Evolutionary conservation across 2,888 invertebrate genomes (phyloP).

Genomic region (Synanthedon formicaeformis): DNA sequence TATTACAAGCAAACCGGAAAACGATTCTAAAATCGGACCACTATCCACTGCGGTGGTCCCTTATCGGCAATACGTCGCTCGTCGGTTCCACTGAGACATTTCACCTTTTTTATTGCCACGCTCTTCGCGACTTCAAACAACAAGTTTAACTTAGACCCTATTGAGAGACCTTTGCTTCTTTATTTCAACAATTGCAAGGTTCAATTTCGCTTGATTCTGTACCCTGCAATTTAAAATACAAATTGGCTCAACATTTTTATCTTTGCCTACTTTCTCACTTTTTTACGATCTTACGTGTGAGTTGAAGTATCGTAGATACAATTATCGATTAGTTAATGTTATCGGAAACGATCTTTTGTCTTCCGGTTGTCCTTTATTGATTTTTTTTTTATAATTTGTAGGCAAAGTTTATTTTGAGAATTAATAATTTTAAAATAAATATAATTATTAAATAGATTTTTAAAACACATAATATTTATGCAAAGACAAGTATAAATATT

Average conservation of each 20-base stretch:
- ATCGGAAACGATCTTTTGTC: conserved; percentile 62
- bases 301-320: conserved; percentile 66
- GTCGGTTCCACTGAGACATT: conserved; percentile 65
- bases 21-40: conserved; percentile 51
- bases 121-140: conserved; percentile 61
- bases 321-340: conserved; percentile 70
- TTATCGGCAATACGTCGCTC: conserved; percentile 57
- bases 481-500: no score
- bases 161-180: conserved; percentile 1
- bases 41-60: conserved; percentile 59
- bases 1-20: conserved; percentile 42
- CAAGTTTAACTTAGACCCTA: conserved; percentile 2
- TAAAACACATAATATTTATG: neutral
- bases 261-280: conserved; percentile 66
- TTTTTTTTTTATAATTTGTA: conserved; percentile 39
- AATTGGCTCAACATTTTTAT: conserved; percentile 34
- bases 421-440: neutral
- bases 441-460: neutral
- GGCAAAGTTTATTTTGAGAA: neutral
- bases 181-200: conserved; percentile 5
- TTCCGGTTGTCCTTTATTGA: conserved; percentile 65
- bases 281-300: conserved; percentile 66
- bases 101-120: conserved; percentile 66
- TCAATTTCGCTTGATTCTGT: conserved; percentile 7
- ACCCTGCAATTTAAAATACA: no score